A percentile compares a stretch with the other conserved stretches of the same genome.
These are phyloP conservation scores for Cerastis rubricosa DNA, from an alignment of 2,888 invertebrate species.

Conservation along the genomic window DNA sequence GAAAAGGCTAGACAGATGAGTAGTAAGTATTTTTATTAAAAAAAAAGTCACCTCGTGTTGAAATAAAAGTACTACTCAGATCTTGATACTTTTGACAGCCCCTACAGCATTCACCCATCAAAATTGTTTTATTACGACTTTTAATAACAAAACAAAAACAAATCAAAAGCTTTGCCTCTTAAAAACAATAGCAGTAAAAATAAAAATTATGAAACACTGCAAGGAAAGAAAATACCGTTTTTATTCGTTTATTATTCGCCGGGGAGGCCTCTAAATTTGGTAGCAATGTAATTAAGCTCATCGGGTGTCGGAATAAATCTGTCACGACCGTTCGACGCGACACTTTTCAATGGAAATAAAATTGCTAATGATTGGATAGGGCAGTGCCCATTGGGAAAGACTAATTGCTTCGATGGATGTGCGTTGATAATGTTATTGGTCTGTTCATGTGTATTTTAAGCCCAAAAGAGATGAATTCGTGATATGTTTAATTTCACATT, in stretches of 20 bases:
- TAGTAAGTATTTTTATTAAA: no score
- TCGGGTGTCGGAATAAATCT: slow-evolving; percentile 63
- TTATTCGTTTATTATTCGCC: slow-evolving; percentile 53
- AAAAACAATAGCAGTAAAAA: slow-evolving; percentile 17
- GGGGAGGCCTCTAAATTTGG: slow-evolving; percentile 52
- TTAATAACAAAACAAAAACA: slow-evolving; percentile 30
- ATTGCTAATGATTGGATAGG: slow-evolving; percentile 55
- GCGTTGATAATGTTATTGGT: background rate
- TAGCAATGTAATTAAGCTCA: slow-evolving; percentile 62
- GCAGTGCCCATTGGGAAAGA: slow-evolving; percentile 30
- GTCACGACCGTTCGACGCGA: slow-evolving; percentile 59
- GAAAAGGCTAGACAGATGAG: no score
- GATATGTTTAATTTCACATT: no score
- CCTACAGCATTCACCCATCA: background rate
- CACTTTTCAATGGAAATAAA: slow-evolving; percentile 62
- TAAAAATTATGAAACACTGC: slow-evolving; percentile 22
- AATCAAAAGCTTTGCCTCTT: background rate
- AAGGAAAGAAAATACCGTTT: slow-evolving; percentile 43
- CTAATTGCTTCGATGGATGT: slow-evolving; percentile 32
- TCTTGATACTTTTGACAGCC: background rate
- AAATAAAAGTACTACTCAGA: background rate
- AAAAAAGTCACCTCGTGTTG: background rate
- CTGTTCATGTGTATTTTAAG: no score
- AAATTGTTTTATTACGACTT: slow-evolving; percentile 5
- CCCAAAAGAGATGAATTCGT: no score